Base-by-base conservation (phyloP, 2,113 vertebrate genomes). In the Megalops atlanticus region DNA sequence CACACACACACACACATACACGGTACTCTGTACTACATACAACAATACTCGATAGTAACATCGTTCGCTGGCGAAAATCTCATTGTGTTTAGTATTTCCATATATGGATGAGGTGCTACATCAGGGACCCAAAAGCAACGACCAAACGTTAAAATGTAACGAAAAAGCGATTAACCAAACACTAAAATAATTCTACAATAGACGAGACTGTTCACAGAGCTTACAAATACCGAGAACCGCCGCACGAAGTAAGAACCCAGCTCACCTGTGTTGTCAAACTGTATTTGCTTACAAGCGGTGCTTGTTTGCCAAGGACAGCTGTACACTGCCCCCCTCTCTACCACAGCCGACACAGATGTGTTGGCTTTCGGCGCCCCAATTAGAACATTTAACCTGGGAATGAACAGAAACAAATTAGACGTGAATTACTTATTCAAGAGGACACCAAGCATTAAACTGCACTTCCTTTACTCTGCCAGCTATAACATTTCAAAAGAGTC, bases 311-410 rank as follows among this genome's bases (percentile, higher is more conserved):
- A 99, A 73, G 93, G 94, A 36, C 98, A 99, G 73, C 92, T 96
- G 84, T 95, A 96, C 39, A 99, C 98, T 0, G 97, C 97, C 0
- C 98, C 98, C 79, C 97, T 93, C 93, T 99, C 97, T 64, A 94
- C 82, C 0, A 99, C 93, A 0, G 90, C 80, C 2, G 93, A 93
- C 0, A 95, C 91, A 0, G 94, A 92, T 0, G 93, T 92, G 91
- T 99, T 99, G 1, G 96, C 98, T 88, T 97, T 96, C 0, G 98
- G 98, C 15, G 98, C 98, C 16, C 98, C 98, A 21, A 99, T 94
- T 73, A 99, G 91, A 52, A 99, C 91, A 47, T 93, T 96, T 0
- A 93, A 92, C 84, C 98, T 97, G 90, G 38, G 84, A 69, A 69
- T 16, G 24, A 24, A 76, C 6, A 80, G 31, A 6, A 74, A 21